A percentile compares a stretch with the other conserved stretches of the same genome.
Evolutionary conservation across 1,140 invertebrate genomes (phyloP).

Genomic region (Lordiphosa collinella): DNA sequence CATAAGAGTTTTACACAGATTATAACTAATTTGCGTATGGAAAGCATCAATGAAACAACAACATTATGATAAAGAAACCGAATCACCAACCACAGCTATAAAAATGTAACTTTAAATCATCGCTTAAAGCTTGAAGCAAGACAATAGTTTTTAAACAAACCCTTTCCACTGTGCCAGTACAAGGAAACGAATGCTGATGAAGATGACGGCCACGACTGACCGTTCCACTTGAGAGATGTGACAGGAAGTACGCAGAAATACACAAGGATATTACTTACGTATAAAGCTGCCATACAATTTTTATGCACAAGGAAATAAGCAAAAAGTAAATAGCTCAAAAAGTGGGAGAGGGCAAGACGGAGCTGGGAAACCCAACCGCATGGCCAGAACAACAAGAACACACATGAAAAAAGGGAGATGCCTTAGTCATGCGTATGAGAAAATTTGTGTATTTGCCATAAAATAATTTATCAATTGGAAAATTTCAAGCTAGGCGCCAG

Average conservation of each 20-base stretch:
- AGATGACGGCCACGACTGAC: constrained; percentile 11
- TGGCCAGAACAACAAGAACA: constrained; percentile 30
- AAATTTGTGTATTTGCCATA: constrained; percentile 78
- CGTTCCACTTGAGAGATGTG: constrained; percentile 12
- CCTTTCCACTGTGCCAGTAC: neutral
- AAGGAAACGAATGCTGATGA: constrained; percentile 28
- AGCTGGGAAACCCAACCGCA: constrained; percentile 61
- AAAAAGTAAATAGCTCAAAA: constrained; percentile 12
- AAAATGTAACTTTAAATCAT: too few species aligned
- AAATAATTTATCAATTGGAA: constrained; percentile 79
- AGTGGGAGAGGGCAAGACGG: constrained; percentile 20
- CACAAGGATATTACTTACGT: constrained; percentile 62
- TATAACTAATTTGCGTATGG: too few species aligned
- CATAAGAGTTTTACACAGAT: too few species aligned
- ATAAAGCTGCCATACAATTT: constrained; percentile 25
- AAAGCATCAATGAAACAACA: too few species aligned
- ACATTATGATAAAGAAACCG: too few species aligned
- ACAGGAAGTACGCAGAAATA: constrained; percentile 66
- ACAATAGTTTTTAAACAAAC: too few species aligned
- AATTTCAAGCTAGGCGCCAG: constrained; percentile 56
- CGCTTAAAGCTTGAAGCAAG: too few species aligned
- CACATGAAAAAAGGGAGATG: constrained; percentile 5
- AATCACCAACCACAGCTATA: too few species aligned
- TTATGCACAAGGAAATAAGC: constrained; percentile 47
- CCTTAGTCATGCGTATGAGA: constrained; percentile 55